Evolutionary conservation across 2,888 invertebrate genomes (phyloP).

Genomic region (Orthonevra nobilis): DNA sequence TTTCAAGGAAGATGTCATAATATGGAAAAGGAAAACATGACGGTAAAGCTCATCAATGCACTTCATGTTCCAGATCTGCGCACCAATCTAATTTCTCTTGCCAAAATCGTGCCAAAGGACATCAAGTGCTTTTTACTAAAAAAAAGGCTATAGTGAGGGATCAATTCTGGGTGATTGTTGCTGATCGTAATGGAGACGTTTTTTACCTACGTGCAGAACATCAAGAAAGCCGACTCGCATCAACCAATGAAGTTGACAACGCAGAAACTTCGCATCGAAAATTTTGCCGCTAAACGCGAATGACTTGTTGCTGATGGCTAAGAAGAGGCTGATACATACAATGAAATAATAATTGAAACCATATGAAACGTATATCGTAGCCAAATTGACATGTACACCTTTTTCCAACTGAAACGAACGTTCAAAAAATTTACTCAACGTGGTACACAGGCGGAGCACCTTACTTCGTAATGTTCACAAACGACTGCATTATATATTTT

Average conservation of each 20-base stretch:
- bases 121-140: constrained; percentile 41
- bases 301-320: constrained; percentile 16
- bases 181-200: constrained; percentile 11
- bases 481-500: constrained; percentile 17
- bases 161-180: not conserved
- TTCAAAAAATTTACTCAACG: constrained; percentile 6
- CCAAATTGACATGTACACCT: constrained; percentile 11
- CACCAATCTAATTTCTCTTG: constrained; percentile 61
- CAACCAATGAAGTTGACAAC: not conserved
- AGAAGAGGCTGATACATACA: constrained; percentile 14
- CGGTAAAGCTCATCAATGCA: constrained; percentile 30
- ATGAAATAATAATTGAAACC: constrained; percentile 4
- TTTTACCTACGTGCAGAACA: constrained; percentile 10
- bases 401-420: constrained; percentile 10
- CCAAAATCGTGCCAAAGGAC: constrained; percentile 65
- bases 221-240: not conserved
- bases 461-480: constrained; percentile 14
- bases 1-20: constrained; percentile 11
- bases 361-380: constrained; percentile 17
- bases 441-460: constrained; percentile 13
- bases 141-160: not conserved
- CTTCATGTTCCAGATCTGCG: constrained; percentile 48
- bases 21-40: too few relatives aligned
- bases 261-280: too few relatives aligned
- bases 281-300: not conserved